Evolutionary conservation across 2,888 invertebrate species (phyloP).

Genomic region (Nudaria mundana): DNA sequence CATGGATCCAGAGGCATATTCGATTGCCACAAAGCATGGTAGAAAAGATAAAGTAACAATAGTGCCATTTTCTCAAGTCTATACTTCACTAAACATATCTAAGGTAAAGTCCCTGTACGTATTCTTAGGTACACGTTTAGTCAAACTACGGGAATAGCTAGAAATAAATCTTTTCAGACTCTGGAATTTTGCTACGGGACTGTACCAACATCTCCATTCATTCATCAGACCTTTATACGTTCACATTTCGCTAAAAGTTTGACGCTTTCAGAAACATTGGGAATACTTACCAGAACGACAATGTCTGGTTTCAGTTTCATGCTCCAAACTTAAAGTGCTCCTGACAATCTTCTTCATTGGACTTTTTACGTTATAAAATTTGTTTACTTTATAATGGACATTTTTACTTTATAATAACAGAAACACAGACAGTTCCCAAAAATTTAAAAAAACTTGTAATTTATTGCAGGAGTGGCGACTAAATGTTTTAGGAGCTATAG

Average conservation of each 20-base stretch:
- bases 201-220: too few species aligned
- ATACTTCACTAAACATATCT: constrained; percentile 28
- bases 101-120: too few species aligned
- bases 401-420: background rate
- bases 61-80: constrained; percentile 45
- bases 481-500: constrained; percentile 40
- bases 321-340: too few species aligned
- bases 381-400: background rate
- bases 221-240: too few species aligned
- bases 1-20: constrained; percentile 56
- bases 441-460: background rate
- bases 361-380: background rate
- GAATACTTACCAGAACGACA: too few species aligned
- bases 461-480: constrained; percentile 43
- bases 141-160: too few species aligned
- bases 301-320: too few species aligned
- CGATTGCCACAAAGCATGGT: constrained; percentile 38
- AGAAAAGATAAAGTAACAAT: constrained; percentile 45
- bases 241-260: too few species aligned
- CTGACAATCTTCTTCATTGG: background rate
- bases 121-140: too few species aligned
- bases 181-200: too few species aligned
- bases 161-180: too few species aligned
- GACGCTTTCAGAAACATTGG: too few species aligned
- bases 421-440: background rate